Base-by-base conservation (phyloP, 2,113 vertebrate genomes). In the Periophthalmodon schlosseri region DNA sequence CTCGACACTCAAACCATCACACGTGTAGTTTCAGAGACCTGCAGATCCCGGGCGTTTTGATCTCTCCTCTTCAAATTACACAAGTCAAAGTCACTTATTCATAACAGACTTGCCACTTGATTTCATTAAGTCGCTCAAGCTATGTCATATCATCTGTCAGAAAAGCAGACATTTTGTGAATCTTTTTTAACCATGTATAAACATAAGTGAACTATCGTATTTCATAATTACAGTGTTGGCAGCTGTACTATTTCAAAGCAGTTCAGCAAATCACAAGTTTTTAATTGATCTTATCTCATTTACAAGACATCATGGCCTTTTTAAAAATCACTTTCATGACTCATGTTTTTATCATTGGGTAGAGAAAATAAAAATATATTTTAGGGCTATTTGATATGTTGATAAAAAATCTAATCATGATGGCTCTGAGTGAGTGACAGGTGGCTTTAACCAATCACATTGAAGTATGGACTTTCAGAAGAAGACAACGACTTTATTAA, bases 21-120 rank as follows among this genome's bases (percentile, higher is more conserved):
- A 64, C 75, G 18, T 74, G 36, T 36, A 68, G 79, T 77, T 21
- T 65, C 2, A 71, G 39, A 46, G 33, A 16, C 49, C n/a, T 18
- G 8, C 14, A 84, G 83, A 76, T 68, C 33, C 61, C 33, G 76
- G 28, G 82, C 72, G 74, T 65, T 86, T 61, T 73, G 65, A 86
- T 81, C 64, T 73, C 75, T 75, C 72, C 74, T 69, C 52, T 49
- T 56, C 47, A 34, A 52, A 33, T 61, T 34, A 68, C 75, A 78
- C 67, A 74, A 70, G 54, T 70, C 72, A 47, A 73, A 49, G 57
- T 85, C 14, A 84, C 75, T 81, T 80, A 85, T 85, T 84, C 64
- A 80, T 84, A 66, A 70, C 49, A 77, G 74, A 76, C 34, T 28
- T 14, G 0, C 57, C 44, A 69, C 28, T 69, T 81, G 34, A 72